A percentile compares a stretch with the other conserved stretches of the same genome.
phyloP scores from a whole-genome alignment of 2,113 vertebrate species.

The Alligator mississippiensis region DNA sequence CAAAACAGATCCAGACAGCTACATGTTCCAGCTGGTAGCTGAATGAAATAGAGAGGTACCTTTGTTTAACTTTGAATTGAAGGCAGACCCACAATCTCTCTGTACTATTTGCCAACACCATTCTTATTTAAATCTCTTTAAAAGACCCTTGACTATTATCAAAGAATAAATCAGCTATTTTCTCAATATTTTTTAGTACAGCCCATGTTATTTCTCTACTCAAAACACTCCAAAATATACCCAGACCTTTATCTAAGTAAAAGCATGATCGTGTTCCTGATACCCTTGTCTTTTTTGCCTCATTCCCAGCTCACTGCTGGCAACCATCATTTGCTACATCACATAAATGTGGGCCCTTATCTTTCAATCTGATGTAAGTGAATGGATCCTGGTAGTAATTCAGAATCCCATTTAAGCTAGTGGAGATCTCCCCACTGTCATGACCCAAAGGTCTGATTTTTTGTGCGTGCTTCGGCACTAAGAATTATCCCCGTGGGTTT shows the following conservation, averaged over 20 bases:
- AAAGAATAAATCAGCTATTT: slow-evolving; percentile 26
- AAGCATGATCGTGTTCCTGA: background rate
- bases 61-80: slow-evolving; percentile 55
- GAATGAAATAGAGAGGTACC: slow-evolving; percentile 28
- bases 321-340: background rate
- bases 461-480: too few species aligned
- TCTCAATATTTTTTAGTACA: background rate
- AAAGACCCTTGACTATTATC: slow-evolving; percentile 30
- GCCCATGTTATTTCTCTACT: slow-evolving; percentile 14
- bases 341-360: background rate
- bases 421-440: background rate
- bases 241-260: background rate
- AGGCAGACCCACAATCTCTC: slow-evolving; percentile 44
- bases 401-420: background rate
- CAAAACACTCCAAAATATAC: background rate
- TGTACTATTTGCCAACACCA: slow-evolving; percentile 64
- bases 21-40: slow-evolving; percentile 34
- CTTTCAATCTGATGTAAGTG: rapidly evolving
- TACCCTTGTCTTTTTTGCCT: background rate
- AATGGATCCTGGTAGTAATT: background rate
- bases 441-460: too few species aligned
- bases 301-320: background rate
- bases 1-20: slow-evolving; percentile 17
- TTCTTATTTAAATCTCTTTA: slow-evolving; percentile 60
- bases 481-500: too few species aligned